A percentile compares a stretch with the other conserved stretches of the same genome.
Evolutionary conservation across 2,797 vertebrate species (phyloP).

Genomic region (Mormyrus proboscirostris): DNA sequence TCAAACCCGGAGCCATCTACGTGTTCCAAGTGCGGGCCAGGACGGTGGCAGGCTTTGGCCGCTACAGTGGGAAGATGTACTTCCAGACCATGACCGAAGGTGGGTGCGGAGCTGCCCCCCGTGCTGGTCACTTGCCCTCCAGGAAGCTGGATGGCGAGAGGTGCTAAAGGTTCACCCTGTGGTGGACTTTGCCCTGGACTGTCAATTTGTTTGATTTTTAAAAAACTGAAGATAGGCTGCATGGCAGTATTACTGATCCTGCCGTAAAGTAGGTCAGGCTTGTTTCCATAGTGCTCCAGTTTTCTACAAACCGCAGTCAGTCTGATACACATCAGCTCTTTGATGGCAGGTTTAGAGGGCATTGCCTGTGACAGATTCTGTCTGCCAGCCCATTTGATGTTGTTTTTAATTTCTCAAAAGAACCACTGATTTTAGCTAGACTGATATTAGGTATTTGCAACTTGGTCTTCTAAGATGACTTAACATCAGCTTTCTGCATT

Average conservation of each 20-base stretch:
- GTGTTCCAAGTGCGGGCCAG: constrained; percentile 98
- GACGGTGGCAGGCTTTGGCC: constrained; percentile 93
- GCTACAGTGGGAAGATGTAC: constrained; percentile 97
- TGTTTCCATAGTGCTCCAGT: neutral
- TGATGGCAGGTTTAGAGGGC: neutral
- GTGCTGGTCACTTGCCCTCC: neutral
- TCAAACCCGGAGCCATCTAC: constrained; percentile 92
- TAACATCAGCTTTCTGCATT: neutral
- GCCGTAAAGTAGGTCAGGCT: neutral
- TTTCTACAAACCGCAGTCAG: neutral
- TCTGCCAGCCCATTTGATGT: neutral
- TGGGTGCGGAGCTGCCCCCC: constrained; percentile 50
- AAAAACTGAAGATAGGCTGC: neutral
- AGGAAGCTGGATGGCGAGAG: neutral
- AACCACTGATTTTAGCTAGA: neutral
- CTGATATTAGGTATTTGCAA: neutral
- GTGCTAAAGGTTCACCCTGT: neutral
- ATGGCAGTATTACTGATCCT: neutral
- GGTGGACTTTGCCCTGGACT: neutral
- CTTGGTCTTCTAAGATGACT: neutral
- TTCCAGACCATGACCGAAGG: constrained; percentile 99
- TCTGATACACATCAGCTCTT: neutral
- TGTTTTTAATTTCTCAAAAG: neutral
- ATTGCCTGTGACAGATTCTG: neutral
- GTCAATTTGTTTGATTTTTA: neutral